Base-by-base conservation (phyloP, 1,140 invertebrate genomes). In the Rhagoletis pomonella region DNA sequence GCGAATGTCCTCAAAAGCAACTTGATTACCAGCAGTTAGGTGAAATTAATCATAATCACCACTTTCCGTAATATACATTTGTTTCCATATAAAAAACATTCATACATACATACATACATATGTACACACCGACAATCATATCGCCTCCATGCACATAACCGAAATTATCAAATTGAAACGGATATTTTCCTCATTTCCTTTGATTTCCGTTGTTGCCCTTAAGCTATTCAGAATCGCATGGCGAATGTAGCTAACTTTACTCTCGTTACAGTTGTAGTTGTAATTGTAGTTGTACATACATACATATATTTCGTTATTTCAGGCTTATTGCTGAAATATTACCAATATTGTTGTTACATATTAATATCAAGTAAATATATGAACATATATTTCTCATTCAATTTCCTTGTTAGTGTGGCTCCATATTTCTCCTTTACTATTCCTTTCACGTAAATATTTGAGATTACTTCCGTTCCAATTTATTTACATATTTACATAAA, bases 111-210 rank as follows among this genome's bases (percentile, higher is more conserved):
- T 29, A 29, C 29, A 29, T 29, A 29, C 29, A 29, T 29, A 29
- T 29, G 29, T 29, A 29, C 29, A 29, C 29, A 29, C 29, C 65
- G 12, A 39, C 7, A 12, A 12, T 42, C 0, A 10, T 42, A 39
- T 42, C n/a, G 42, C n/a, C 65, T 62, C 65, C 2, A 19, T 17
- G 29, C 10, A 12, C 14, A 2, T 29, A 4, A 67, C 3, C 29
- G 42, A 67, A 67, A n/a, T 10, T 19, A 67, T 12, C 65, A 19
- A 42, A 42, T 12, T 10, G 65, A 67, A 67, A 67, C 65, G 65
- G 65, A 67, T 67, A 67, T 67, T 67, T 67, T 39, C 19, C 65
- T 67, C 42, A 67, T 67, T 67, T 67, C 65, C 65, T 67, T 67
- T 29, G 65, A 67, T 67, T 39, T 67, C 65, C 65, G 65, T 67